Base-by-base conservation (phyloP, 2,797 vertebrate species). In the Perodicticus potto region DNA sequence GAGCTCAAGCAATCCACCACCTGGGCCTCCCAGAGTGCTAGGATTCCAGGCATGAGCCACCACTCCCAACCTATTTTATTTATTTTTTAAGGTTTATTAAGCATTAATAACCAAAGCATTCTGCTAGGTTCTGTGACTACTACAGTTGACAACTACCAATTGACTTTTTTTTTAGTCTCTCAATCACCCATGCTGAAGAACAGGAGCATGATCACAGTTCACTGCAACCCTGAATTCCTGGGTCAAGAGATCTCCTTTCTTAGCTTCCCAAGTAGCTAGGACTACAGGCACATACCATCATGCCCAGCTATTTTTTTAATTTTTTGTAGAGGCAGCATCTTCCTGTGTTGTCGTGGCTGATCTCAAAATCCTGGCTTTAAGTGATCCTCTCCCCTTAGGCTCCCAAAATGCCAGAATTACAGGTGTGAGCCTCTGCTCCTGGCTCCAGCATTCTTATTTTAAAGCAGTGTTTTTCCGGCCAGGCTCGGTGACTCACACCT, bases 391-490 rank as follows among this genome's bases (percentile, higher is more conserved):
- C 29, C 32, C 14, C 16, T 67, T 16, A 17, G 63, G 25, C 63
- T 67, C 29, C 63, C 63, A 67, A 65, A 65, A 7, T 67, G 29
- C 29, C 13, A 16, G 63, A 16, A n/a, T 67, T 67, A n/a, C 1
- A 67, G 32, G 63, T 32, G 7, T 67, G 63, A n/a, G 29, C 63
- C 63, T 67, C 63, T 67, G 32, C 63, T n/a, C 14, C 63, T 67
- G 29, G 63, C 49, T 14, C 49, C 3, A 67, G 29, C 14, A 55
- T 40, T 87, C 37, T 77, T 55, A 23, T 81, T 93, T 95, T 70
- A 89, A 88, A 91, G 25, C 80, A 74, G 7, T 94, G 23, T 95
- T 96, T 91, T 12, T 88, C 57, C 12, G 49, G 49, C 49, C 49
- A 49, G 49, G 49, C 49, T 14, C 13, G 13, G 13, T 49, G 49